Evolutionary conservation across 2,797 vertebrate genomes (phyloP), one percentile per base, ranked within the genome.

Genomic region (Sebastes wilsoni): DNA sequence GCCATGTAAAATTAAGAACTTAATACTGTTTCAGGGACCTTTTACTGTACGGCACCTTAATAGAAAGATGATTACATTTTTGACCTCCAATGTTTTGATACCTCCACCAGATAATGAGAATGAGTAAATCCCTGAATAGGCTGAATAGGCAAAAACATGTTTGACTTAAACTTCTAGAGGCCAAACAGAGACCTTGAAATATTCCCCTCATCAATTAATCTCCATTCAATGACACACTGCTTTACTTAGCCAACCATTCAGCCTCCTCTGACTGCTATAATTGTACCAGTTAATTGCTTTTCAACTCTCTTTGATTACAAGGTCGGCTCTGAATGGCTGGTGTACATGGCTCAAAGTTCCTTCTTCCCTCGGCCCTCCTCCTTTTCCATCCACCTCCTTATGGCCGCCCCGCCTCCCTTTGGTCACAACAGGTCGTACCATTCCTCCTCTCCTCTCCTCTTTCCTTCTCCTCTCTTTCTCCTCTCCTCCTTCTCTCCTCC

Each of bases 251-350:
- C 95, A 96, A 96, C 93, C 96, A 95, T 96, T 96, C 95, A 95
- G 90, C 92, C 94, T 95, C 78, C 9, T 94, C 93, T 92, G 93
- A 93, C 93, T 92, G 94, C 94, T 94, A 96, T 96, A 96, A 97
- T 96, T 96, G 95, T 93, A 93, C 94, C 87, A 94, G 95, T 96
- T 97, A 97, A 96, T 97, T 96, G 95, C 96, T 96, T 97, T 97
- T 96, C 93, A 95, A 95, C 92, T 96, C 94, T 94, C 94, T 96
- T 95, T 96, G 90, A 92, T 97, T 96, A 96, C 95, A 97, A 97
- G 96, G 96, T 96, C 96, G 88, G 81, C 85, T 85, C 84, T 93
- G 93, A 94, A 92, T 92, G 92, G 93, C 88, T 93, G 89, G 87
- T 91, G 86, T 91, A 83, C 87, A 90, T 87, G 83, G 83, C 86